Evolutionary conservation across 2,113 vertebrate species (phyloP).

Genomic region (Cavia aperea): DNA sequence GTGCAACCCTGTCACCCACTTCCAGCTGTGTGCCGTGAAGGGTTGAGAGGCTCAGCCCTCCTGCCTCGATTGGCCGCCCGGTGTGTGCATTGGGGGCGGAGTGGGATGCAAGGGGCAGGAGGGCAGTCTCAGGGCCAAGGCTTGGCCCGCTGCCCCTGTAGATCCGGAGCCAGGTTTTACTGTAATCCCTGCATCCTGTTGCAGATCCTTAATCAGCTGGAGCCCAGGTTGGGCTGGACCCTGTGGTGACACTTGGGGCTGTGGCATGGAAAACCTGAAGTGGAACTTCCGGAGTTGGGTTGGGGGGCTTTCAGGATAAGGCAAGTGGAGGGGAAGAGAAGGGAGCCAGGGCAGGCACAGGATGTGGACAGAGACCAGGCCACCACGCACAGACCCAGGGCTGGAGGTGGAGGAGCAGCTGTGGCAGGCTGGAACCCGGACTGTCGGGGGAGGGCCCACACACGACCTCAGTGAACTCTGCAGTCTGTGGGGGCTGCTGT

Average conservation of each 20-base stretch:
- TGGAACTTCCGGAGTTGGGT: constrained; percentile 53
- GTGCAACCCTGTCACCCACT: not conserved
- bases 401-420: constrained; percentile 44
- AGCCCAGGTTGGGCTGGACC: constrained; percentile 70
- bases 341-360: not conserved
- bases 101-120: not conserved
- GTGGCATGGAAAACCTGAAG: constrained; percentile 56
- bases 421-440: constrained; percentile 34
- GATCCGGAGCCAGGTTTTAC: constrained; percentile 78
- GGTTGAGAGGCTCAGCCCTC: not conserved
- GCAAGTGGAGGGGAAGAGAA: constrained; percentile 49
- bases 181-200: constrained; percentile 83
- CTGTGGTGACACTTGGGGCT: constrained; percentile 49
- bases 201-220: constrained; percentile 81
- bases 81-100: too few relatives aligned
- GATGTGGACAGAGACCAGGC: constrained; percentile 55
- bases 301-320: constrained; percentile 21
- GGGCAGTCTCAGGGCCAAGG: constrained; percentile 62
- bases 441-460: not conserved
- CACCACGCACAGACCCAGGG: not conserved
- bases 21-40: not conserved
- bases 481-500: not conserved
- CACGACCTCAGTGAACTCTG: not conserved
- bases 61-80: not conserved
- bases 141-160: constrained; percentile 75